phyloP scores from a whole-genome alignment of 2,888 invertebrate genomes.

The Thelaira solivaga region DNA sequence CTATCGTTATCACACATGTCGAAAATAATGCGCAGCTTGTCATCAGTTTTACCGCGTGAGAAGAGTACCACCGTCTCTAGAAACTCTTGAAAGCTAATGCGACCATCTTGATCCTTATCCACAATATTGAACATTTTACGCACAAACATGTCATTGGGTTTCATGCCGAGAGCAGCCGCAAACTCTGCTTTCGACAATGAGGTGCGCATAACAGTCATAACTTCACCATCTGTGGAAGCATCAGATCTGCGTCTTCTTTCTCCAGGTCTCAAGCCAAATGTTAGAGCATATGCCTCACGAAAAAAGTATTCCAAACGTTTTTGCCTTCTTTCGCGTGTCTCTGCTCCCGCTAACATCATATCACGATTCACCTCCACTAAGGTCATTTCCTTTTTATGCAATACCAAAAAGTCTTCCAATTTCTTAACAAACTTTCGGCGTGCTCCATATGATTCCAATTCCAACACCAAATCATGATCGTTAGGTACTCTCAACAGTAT shows the following conservation, averaged over 20 bases:
- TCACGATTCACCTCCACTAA: conserved; percentile 86
- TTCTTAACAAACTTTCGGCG: conserved; percentile 92
- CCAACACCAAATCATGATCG: conserved; percentile 95
- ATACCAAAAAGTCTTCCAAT: conserved; percentile 88
- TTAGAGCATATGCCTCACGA: conserved; percentile 95
- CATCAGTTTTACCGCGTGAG: conserved; percentile 94
- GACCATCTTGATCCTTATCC: conserved; percentile 94
- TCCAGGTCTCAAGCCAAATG: conserved; percentile 91
- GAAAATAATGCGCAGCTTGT: conserved; percentile 94
- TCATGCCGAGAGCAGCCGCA: conserved; percentile 97
- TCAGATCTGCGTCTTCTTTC: conserved; percentile 87
- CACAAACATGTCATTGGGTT: conserved; percentile 94
- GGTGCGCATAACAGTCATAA: conserved; percentile 94
- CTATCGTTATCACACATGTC: conserved; percentile 98
- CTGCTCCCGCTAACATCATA: conserved; percentile 92
- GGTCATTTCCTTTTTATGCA: conserved; percentile 89
- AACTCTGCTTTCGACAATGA: conserved; percentile 94
- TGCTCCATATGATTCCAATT: conserved; percentile 89
- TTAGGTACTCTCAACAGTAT: conserved; percentile 88
- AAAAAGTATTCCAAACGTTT: conserved; percentile 96
- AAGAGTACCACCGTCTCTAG: conserved; percentile 94
- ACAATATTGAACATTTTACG: conserved; percentile 98
- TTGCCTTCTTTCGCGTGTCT: conserved; percentile 95
- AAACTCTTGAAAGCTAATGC: conserved; percentile 97
- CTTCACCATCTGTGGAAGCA: conserved; percentile 86